phyloP scores from a whole-genome alignment of 2,888 invertebrate genomes.

The Clusia tigrina region DNA sequence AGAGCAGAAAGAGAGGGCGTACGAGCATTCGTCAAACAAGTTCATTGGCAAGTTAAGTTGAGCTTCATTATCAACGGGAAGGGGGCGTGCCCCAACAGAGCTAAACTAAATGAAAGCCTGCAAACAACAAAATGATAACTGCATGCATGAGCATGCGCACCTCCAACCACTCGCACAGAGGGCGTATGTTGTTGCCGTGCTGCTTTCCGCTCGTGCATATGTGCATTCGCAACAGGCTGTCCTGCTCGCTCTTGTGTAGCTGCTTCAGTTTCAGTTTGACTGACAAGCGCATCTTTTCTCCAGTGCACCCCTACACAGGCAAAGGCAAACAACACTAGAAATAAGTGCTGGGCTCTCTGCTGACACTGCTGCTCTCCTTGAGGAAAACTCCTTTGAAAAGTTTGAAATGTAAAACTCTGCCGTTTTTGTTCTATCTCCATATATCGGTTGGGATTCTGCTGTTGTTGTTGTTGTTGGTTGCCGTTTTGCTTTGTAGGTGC shows the following conservation, averaged over 20 bases:
- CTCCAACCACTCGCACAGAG: background rate
- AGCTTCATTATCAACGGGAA: background rate
- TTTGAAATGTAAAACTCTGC: too few species aligned
- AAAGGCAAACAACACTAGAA: too few species aligned
- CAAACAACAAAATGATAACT: background rate
- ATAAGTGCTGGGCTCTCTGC: too few species aligned
- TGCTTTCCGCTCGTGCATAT: background rate
- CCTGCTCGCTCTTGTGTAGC: background rate
- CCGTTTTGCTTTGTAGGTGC: constrained; percentile 12
- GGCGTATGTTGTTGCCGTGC: too few species aligned
- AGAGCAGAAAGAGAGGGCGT: constrained; percentile 13
- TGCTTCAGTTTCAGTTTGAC: background rate
- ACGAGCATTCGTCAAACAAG: constrained; percentile 28
- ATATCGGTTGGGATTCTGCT: too few species aligned
- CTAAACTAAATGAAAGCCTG: background rate
- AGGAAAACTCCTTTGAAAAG: too few species aligned
- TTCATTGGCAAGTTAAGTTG: constrained; percentile 29
- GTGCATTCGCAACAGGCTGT: background rate
- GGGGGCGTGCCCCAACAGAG: background rate
- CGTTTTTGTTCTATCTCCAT: too few species aligned
- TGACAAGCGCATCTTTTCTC: background rate
- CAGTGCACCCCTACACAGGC: too few species aligned
- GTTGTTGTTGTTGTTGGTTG: constrained; percentile 40
- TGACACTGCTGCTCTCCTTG: too few species aligned
- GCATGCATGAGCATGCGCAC: constrained; percentile 8